These are phyloP conservation scores for Vulpes ferrilata DNA, from an alignment of 2,113 vertebrate genomes.

Conservation along the genomic window DNA sequence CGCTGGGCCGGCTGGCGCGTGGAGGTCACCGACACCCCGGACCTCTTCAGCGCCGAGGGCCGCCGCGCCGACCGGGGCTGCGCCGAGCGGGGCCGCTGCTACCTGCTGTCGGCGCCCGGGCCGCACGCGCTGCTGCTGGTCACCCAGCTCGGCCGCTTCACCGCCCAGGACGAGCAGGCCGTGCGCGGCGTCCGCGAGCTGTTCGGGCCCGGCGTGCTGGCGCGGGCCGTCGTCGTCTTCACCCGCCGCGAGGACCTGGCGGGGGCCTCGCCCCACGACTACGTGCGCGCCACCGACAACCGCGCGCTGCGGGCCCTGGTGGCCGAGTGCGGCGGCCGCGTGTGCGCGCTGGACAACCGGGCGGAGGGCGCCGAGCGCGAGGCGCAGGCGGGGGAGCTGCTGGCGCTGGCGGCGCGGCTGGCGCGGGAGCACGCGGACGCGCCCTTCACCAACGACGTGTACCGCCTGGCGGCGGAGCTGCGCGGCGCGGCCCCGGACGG, in stretches of 20 bases:
- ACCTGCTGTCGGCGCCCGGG: constrained; percentile 12
- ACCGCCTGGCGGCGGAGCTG: not conserved
- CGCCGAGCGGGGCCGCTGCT: constrained; percentile 80
- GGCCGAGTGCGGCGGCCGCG: not conserved
- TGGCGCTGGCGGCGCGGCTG: not conserved
- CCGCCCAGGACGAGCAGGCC: not conserved
- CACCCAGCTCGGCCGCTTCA: constrained; percentile 52
- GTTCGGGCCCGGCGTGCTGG: not conserved
- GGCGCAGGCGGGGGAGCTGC: constrained; percentile 52
- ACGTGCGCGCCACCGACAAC: not conserved
- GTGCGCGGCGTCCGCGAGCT: not conserved
- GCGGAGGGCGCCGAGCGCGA: fast-evolving
- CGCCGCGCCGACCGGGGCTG: constrained; percentile 77
- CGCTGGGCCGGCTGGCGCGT: not conserved
- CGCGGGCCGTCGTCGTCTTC: constrained; percentile 30
- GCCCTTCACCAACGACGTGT: constrained; percentile 49
- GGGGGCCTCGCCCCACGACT: not conserved
- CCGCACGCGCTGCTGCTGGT: constrained; percentile 64
- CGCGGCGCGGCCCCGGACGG: fast-evolving
- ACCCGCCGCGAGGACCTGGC: constrained; percentile 65
- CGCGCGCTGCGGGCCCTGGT: not conserved
- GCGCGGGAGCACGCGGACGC: not conserved
- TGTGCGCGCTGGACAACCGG: constrained; percentile 33
- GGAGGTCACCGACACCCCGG: constrained; percentile 86
- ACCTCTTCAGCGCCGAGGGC: constrained; percentile 85